These are phyloP conservation scores for Odontesthes bonariensis DNA, from an alignment of 2,113 vertebrate genomes.

Conservation along the genomic window DNA sequence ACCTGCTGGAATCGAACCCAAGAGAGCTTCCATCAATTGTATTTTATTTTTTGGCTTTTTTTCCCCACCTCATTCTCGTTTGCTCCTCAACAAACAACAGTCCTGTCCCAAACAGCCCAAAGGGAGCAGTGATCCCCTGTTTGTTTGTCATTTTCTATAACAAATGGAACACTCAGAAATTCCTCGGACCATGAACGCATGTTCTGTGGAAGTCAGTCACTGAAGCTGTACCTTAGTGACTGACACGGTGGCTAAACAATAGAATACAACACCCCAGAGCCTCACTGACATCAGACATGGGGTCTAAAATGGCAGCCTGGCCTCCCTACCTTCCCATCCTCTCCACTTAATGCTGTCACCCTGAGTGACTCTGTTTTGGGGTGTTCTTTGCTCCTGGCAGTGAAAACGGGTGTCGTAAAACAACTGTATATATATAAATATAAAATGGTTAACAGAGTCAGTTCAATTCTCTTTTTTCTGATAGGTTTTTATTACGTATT, in stretches of 20 bases:
- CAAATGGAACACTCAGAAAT: slow-evolving; percentile 29
- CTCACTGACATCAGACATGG: slow-evolving; percentile 48
- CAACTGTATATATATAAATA: background rate
- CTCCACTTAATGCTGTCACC: slow-evolving; percentile 40
- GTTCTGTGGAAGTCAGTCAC: slow-evolving; percentile 36
- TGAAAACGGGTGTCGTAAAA: background rate
- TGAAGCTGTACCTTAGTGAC: slow-evolving; percentile 35
- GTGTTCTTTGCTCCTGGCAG: slow-evolving; percentile 16
- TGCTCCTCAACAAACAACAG: slow-evolving; percentile 61
- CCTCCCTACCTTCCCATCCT: slow-evolving; percentile 19
- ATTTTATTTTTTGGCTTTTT: background rate
- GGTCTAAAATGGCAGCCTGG: slow-evolving; percentile 53
- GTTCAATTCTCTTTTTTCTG: slow-evolving; percentile 44
- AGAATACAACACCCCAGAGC: slow-evolving; percentile 60
- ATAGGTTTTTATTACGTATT: slow-evolving; percentile 74
- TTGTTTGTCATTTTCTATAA: slow-evolving; percentile 37
- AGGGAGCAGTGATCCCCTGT: slow-evolving; percentile 48
- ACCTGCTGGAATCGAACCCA: slow-evolving; percentile 69
- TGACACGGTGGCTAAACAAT: slow-evolving; percentile 50
- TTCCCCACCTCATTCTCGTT: slow-evolving; percentile 33
- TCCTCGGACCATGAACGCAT: slow-evolving; percentile 34
- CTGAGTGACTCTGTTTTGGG: slow-evolving; percentile 19
- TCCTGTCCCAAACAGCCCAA: slow-evolving; percentile 45
- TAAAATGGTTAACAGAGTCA: slow-evolving; percentile 28
- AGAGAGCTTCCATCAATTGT: slow-evolving; percentile 47